Conservation (phyloP, 2,113 vertebrate species). For the Clupea harengus region DNA sequence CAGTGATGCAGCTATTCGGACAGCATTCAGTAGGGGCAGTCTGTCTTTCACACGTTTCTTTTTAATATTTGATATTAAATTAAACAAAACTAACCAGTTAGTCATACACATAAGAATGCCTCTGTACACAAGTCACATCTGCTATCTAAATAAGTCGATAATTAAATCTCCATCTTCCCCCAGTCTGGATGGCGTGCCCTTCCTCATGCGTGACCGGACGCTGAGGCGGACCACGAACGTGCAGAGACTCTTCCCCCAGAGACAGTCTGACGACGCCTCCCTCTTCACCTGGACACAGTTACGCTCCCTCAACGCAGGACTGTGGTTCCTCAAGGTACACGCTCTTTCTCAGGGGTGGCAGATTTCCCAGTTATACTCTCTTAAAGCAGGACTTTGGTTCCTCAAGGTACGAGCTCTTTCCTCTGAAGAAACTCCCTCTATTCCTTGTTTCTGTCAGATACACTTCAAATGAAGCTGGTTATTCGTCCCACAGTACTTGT, state of each 20-base stretch:
- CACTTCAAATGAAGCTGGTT: too few species aligned
- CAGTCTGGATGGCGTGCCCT: conserved; percentile 89
- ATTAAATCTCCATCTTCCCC: not conserved
- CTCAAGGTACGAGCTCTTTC: not conserved
- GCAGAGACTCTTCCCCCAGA: conserved; percentile 74
- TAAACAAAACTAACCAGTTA: too few species aligned
- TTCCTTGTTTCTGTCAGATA: too few species aligned
- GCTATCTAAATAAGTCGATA: not conserved
- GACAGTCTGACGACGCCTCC: conserved; percentile 75
- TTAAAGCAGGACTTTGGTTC: not conserved
- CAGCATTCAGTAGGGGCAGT: too few species aligned
- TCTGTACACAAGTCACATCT: too few species aligned
- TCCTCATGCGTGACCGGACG: conserved; percentile 87
- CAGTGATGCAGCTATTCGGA: too few species aligned
- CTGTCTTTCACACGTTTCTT: too few species aligned
- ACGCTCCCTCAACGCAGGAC: conserved; percentile 86
- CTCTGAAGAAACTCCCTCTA: too few species aligned
- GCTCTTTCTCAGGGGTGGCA: not conserved
- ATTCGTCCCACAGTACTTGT: not conserved
- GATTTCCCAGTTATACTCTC: too few species aligned
- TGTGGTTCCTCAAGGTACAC: conserved; percentile 89
- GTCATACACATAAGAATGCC: too few species aligned
- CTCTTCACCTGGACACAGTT: conserved; percentile 94
- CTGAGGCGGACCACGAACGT: conserved; percentile 88
- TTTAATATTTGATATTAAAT: too few species aligned